These are phyloP conservation scores for Eidolon helvum DNA, from an alignment of 2,113 vertebrate species.

Conservation along the genomic window DNA sequence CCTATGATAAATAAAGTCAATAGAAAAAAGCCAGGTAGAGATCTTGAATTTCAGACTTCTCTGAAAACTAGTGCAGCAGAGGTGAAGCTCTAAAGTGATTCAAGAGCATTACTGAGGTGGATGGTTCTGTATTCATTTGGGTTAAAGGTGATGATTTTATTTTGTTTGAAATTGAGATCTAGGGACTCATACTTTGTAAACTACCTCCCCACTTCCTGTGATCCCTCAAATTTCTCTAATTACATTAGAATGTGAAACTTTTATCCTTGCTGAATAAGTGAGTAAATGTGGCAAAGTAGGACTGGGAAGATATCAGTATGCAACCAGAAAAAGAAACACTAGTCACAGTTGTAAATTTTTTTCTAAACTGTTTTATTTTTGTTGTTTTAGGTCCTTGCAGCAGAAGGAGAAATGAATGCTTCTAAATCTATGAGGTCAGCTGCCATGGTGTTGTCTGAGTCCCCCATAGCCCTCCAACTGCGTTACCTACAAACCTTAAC, in stretches of 20 bases:
- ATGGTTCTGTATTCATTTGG: not conserved
- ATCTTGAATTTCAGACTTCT: not conserved
- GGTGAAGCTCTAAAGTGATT: not conserved
- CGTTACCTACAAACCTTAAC: conserved; percentile 89
- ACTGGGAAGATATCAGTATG: fast-evolving
- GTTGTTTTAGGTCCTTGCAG: conserved; percentile 76
- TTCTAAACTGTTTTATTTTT: not conserved
- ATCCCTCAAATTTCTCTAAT: not conserved
- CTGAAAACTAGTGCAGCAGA: not conserved
- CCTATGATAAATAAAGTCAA: not conserved
- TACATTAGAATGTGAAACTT: not conserved
- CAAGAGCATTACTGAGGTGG: not conserved
- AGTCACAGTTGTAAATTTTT: not conserved
- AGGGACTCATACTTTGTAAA: not conserved
- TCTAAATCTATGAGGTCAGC: conserved; percentile 91
- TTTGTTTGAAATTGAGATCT: not conserved
- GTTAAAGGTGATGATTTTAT: not conserved
- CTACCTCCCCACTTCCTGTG: not conserved
- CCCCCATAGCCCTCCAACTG: conserved; percentile 88
- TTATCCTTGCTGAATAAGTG: not conserved
- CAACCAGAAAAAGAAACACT: not conserved
- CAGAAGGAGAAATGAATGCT: conserved; percentile 88
- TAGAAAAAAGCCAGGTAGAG: not conserved
- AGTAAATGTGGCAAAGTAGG: not conserved
- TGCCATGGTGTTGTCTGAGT: conserved; percentile 86